These are phyloP conservation scores for Labeo catla DNA, from an alignment of 2,113 vertebrate species.

Conservation along the genomic window DNA sequence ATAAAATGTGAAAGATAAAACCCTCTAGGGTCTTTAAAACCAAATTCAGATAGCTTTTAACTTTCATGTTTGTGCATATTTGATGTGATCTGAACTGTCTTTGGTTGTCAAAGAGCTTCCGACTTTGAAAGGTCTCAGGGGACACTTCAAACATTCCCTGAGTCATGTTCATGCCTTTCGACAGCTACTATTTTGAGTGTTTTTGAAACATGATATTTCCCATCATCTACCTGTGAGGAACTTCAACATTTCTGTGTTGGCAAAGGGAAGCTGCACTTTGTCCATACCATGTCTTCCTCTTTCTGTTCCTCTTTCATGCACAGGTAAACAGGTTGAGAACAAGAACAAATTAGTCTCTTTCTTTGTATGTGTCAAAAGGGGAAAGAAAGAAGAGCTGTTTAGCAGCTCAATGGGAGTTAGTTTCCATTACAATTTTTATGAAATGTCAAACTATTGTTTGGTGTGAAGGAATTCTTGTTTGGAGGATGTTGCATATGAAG, in stretches of 20 bases:
- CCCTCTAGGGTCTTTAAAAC: background rate
- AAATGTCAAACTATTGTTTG: slow-evolving; percentile 24
- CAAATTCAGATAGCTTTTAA: slow-evolving; percentile 16
- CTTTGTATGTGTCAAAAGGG: slow-evolving; percentile 4
- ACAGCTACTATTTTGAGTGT: background rate
- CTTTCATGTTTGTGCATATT: slow-evolving; percentile 20
- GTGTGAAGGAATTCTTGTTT: background rate
- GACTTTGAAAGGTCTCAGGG: slow-evolving; percentile 28
- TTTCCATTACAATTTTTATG: background rate
- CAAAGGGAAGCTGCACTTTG: background rate
- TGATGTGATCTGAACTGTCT: slow-evolving; percentile 43
- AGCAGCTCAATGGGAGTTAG: background rate
- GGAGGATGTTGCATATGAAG: background rate
- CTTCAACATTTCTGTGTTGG: background rate
- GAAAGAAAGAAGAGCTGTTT: background rate
- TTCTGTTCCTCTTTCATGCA: slow-evolving; percentile 16
- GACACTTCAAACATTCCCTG: background rate
- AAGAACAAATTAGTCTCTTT: background rate
- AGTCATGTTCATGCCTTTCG: background rate
- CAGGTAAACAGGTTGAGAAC: slow-evolving; percentile 38
- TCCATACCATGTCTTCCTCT: slow-evolving; percentile 15
- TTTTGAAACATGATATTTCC: slow-evolving; percentile 21
- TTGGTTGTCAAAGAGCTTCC: background rate
- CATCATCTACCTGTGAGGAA: background rate
- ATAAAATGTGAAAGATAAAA: background rate